phyloP scores from a whole-genome alignment of 2,113 vertebrate genomes.

The Acrocephalus arundinaceus region DNA sequence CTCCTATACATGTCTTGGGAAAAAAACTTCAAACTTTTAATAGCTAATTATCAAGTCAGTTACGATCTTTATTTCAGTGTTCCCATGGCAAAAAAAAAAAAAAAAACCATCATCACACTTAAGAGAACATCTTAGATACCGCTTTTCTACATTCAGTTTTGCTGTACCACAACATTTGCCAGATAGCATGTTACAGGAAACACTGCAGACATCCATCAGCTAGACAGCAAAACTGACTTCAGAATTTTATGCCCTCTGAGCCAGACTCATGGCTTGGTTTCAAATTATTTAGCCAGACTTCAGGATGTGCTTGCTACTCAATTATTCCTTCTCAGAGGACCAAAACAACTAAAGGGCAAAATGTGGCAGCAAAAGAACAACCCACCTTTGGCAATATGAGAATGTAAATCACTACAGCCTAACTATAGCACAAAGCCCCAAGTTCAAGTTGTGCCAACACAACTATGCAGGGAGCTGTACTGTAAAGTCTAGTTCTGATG shows the following conservation, averaged over 20 bases:
- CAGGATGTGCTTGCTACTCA: neutral
- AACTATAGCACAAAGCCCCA: neutral
- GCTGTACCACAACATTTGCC: neutral
- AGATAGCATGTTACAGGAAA: neutral
- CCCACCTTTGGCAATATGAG: neutral
- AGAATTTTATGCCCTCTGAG: neutral
- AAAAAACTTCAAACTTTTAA: neutral
- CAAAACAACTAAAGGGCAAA: neutral
- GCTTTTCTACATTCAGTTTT: neutral
- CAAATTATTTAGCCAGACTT: neutral
- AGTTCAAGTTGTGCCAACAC: neutral
- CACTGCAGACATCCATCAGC: neutral
- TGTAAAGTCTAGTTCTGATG: neutral
- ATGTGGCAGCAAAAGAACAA: neutral
- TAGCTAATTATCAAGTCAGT: neutral
- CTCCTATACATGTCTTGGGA: neutral
- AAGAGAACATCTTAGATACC: neutral
- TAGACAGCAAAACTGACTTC: neutral
- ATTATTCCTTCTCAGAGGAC: neutral
- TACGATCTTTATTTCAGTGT: neutral
- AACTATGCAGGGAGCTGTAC: neutral
- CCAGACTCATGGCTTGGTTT: neutral
- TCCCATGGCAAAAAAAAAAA: neutral
- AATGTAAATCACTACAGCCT: neutral
- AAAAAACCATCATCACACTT: neutral